Evolutionary conservation across 2,797 vertebrate genomes (phyloP).

Genomic region (Chelidonichthys spinosus): DNA sequence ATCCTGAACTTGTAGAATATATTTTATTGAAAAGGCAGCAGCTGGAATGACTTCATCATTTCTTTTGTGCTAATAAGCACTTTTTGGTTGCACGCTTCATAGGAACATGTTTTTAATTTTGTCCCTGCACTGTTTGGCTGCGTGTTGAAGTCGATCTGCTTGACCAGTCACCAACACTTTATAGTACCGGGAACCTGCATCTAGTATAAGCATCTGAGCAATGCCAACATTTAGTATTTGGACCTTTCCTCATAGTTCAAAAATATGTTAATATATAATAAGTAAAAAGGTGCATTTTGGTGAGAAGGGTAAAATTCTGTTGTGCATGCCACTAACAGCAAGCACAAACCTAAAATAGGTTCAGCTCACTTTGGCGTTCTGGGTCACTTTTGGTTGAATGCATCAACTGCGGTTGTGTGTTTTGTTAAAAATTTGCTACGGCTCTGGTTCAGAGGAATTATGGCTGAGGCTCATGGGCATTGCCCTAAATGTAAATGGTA

Average conservation of each 20-base stretch:
- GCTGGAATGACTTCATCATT: neutral
- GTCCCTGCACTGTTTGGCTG: neutral
- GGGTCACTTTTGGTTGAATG: neutral
- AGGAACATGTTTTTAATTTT: neutral
- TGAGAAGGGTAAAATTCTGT: too few relatives aligned
- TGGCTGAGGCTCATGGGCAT: neutral
- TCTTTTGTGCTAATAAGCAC: neutral
- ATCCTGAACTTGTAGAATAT: slow-evolving; percentile 13
- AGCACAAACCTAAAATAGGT: neutral
- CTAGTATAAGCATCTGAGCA: neutral
- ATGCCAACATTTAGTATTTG: too few relatives aligned
- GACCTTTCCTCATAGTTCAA: too few relatives aligned
- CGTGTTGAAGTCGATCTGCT: too few relatives aligned
- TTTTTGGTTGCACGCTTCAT: neutral
- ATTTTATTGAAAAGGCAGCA: neutral
- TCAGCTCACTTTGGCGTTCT: neutral
- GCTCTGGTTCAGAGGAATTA: neutral
- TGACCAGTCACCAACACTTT: neutral
- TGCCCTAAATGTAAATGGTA: too few relatives aligned
- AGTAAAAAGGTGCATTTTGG: too few relatives aligned
- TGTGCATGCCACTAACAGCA: too few relatives aligned
- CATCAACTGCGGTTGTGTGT: neutral
- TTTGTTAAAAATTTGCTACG: slow-evolving; percentile 5
- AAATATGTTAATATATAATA: too few relatives aligned
- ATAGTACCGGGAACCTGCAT: neutral